Evolutionary conservation across 2,888 invertebrate genomes (phyloP).

Genomic region (Campoplex capitator): DNA sequence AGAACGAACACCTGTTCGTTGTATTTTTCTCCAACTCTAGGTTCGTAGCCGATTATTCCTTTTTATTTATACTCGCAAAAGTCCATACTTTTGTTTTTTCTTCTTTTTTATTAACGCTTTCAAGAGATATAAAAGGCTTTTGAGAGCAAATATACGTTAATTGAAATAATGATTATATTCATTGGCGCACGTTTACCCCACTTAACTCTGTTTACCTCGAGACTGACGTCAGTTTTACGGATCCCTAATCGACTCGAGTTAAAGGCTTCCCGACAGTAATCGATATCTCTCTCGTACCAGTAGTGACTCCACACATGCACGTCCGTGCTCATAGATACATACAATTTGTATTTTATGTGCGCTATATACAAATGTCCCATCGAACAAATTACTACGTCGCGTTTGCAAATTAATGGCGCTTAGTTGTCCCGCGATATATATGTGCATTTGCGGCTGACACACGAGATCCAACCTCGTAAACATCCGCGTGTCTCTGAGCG

Average conservation of each 20-base stretch:
- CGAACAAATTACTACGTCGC: constrained; percentile 30
- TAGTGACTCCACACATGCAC: background rate
- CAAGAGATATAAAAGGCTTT: background rate
- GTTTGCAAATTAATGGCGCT: constrained; percentile 34
- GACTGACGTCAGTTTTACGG: constrained; percentile 6
- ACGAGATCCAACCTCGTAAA: constrained; percentile 31
- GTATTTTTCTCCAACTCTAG: background rate
- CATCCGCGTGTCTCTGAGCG: constrained; percentile 33
- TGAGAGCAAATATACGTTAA: background rate
- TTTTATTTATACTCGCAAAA: background rate
- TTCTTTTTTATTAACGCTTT: background rate
- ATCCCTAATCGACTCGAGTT: background rate
- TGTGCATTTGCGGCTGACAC: background rate
- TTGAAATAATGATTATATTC: too few relatives aligned
- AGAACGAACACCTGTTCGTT: background rate
- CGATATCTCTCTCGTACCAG: background rate
- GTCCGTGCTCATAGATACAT: background rate
- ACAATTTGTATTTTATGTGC: constrained; percentile 1
- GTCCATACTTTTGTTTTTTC: background rate
- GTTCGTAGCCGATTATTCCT: background rate
- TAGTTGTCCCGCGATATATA: background rate
- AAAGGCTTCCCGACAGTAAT: constrained; percentile 3
- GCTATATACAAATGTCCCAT: background rate
- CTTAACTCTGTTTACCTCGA: background rate
- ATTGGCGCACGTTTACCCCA: background rate